Percentiles rank a stretch among this genome's conserved stretches.
These are phyloP conservation scores for Mercenaria mercenaria DNA, from an alignment of 1,140 invertebrate genomes.

Conservation along the genomic window DNA sequence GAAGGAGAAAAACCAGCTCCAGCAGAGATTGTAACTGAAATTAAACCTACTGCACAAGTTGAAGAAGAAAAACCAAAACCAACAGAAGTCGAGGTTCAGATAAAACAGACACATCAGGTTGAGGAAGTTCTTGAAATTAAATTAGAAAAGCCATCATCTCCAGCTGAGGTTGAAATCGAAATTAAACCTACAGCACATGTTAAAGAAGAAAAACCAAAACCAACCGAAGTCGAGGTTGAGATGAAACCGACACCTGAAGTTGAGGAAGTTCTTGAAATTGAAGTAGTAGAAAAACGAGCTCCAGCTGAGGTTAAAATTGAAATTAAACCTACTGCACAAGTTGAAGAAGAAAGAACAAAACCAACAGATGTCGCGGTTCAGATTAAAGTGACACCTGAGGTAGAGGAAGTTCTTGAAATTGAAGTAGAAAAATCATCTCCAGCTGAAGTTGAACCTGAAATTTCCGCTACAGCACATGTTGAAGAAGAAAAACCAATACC, in stretches of 20 bases:
- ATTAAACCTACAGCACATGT: constrained; percentile 10
- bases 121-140: too few relatives aligned
- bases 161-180: neutral
- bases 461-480: neutral
- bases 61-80: neutral
- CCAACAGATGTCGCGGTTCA: neutral
- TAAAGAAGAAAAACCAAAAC: constrained; percentile 43
- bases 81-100: neutral
- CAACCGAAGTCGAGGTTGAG: constrained; percentile 32
- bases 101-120: too few relatives aligned
- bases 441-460: constrained; percentile 16
- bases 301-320: constrained; percentile 24
- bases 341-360: neutral
- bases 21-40: too few relatives aligned
- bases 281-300: constrained; percentile 3
- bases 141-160: too few relatives aligned
- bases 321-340: constrained; percentile 1
- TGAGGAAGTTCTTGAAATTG: neutral
- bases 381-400: neutral
- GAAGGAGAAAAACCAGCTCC: too few relatives aligned
- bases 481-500: neutral
- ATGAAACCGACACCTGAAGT: too few relatives aligned
- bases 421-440: neutral
- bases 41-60: neutral
- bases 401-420: neutral